phyloP scores from a whole-genome alignment of 2,113 vertebrate species.

The Phyllostomus discolor region DNA sequence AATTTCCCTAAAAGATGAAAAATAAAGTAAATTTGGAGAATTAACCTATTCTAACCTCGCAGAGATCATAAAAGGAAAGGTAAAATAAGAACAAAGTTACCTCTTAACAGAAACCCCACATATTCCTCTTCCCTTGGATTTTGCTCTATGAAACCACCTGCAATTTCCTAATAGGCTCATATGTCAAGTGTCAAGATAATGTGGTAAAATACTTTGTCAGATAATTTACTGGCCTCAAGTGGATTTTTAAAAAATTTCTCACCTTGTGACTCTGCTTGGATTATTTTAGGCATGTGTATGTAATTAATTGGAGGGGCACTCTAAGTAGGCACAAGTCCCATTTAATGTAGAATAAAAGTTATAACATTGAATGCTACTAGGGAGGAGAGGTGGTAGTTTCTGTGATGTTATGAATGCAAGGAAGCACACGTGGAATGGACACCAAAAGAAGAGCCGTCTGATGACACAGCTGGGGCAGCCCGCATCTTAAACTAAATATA shows the following conservation, averaged over 20 bases:
- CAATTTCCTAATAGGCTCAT: slow-evolving; percentile 62
- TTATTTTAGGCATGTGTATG: slow-evolving; percentile 18
- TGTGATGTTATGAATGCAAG: background rate
- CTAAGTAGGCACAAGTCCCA: slow-evolving; percentile 67
- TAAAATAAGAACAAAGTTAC: slow-evolving; percentile 72
- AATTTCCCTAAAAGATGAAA: slow-evolving; percentile 73
- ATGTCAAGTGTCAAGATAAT: slow-evolving; percentile 53
- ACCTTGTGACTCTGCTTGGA: slow-evolving; percentile 55
- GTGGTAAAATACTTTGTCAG: slow-evolving; percentile 34
- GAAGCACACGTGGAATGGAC: slow-evolving; percentile 4
- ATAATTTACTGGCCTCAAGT: slow-evolving; percentile 63
- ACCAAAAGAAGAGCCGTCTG: slow-evolving; percentile 35
- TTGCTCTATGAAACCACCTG: slow-evolving; percentile 55
- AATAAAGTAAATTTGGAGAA: slow-evolving; percentile 57
- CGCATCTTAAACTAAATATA: background rate
- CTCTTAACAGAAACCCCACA: slow-evolving; percentile 59
- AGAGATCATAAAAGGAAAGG: slow-evolving; percentile 64
- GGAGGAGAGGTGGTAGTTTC: background rate
- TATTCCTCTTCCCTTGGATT: slow-evolving; percentile 55
- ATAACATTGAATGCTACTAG: slow-evolving; percentile 16
- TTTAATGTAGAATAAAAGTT: slow-evolving; percentile 53
- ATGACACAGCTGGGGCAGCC: background rate
- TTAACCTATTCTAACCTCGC: slow-evolving; percentile 50
- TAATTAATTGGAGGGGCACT: slow-evolving; percentile 47
- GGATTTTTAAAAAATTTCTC: slow-evolving; percentile 16